Conservation (phyloP, 2,888 invertebrate species). For the Tenthredo distinguenda region DNA sequence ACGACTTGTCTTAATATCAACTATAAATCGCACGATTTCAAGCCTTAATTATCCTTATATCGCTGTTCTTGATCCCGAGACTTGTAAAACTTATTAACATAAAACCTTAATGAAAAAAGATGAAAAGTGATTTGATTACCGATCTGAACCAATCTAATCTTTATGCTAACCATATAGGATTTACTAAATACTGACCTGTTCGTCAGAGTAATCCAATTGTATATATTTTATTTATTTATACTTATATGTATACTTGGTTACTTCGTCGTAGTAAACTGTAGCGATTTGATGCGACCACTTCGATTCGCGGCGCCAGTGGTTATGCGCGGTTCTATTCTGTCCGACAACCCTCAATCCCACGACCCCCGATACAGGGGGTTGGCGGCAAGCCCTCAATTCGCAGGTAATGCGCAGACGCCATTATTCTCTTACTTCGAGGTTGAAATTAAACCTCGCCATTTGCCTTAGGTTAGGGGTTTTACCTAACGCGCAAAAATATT, state of each 20-base stretch:
- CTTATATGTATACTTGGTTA: not conserved
- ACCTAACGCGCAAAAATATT: not conserved
- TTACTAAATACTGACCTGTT: conserved; percentile 21
- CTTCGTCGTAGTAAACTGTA: conserved; percentile 1
- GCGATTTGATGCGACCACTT: conserved; percentile 28
- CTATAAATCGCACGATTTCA: not conserved
- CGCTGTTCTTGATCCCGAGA: not conserved
- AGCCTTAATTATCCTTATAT: not conserved
- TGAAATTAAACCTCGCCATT: conserved; percentile 12
- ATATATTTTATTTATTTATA: not conserved
- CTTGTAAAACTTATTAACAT: not conserved
- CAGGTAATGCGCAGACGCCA: conserved; percentile 29
- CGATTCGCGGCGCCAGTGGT: conserved; percentile 31
- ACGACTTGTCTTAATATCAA: not conserved
- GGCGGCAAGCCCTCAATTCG: conserved; percentile 19
- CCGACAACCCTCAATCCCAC: conserved; percentile 10
- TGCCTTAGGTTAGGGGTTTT: not conserved
- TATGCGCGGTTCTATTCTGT: conserved; percentile 38
- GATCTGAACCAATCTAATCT: not conserved
- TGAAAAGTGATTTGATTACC: not conserved
- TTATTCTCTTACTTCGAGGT: not conserved
- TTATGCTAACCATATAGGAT: not conserved
- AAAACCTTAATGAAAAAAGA: not conserved
- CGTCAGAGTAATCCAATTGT: not conserved
- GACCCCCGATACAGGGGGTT: conserved; percentile 30